Evolutionary conservation across 2,888 invertebrate genomes (phyloP), one percentile per base, ranked within the genome.

Genomic region (Mactromeris polynyma): DNA sequence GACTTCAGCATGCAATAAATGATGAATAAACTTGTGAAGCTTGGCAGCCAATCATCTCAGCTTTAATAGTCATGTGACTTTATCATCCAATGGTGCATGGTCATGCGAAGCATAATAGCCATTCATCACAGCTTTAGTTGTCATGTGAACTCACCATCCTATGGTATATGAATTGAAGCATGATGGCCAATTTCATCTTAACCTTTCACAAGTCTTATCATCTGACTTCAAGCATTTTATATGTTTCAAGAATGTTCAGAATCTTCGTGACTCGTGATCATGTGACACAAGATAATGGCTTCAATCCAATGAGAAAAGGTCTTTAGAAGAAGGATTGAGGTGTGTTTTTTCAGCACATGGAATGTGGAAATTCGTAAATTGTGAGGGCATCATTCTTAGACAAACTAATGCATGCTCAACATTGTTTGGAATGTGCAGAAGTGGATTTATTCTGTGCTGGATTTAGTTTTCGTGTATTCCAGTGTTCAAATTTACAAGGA

Each of bases 141-240:
- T 88, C 81, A 51, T 82, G 69, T n/a, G 82, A 78, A 17, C 82
- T 42, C 85, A 85, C 83, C 26, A 26, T n/a, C 58, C 26, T 19
- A n/a, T 2, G 58, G 58, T 58, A 19, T n/a, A 21, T 58, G 21
- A 58, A 26, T 6, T 26, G 21, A 64, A 64, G 58, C 6, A 9
- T 26, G 58, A 26, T 64, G 58, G 58, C 21, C 58, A 26, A 64
- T 64, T 26, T n/a, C 26, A 26, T 26, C 58, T n/a, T 26, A n/a
- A 26, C 58, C 2, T 58, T 58, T 46, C n/a, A n/a, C n/a, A n/a
- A n/a, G n/a, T n/a, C n/a, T 42, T 42, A 14, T 9, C 42, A 42
- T 9, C 42, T 42, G 42, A 42, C 42, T 42, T 6, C 14, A 9
- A 14, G 42, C 14, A 42, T 51, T 19, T 51, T 51, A 6, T 14